Evolutionary conservation across 2,888 invertebrate genomes (phyloP), one percentile per base, ranked within the genome.

Genomic region (Tridacna crocea): DNA sequence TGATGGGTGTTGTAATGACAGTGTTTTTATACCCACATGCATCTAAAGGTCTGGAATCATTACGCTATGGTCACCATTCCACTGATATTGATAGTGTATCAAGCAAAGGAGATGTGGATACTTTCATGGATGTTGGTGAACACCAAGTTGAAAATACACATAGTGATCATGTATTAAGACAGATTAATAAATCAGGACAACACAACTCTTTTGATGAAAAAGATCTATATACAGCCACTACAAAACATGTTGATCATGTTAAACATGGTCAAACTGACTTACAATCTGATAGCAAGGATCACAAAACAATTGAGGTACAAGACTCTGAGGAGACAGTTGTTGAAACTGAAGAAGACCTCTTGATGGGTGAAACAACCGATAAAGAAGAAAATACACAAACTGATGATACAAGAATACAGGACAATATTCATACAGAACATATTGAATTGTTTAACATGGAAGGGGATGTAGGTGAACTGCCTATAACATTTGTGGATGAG

Each of bases 1-100:
- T 83, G 10, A 80, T 86, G 86, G 86, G 83, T 70, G 75, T 86
- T 8, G 78, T 72, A 24, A 68, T 86, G 61, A 83, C 83, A 19
- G 61, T 82, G 17, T 17, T 84, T 24, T 24, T 83, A 6, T 86
- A 86, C 70, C 86, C 86, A 27, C 65, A 73, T n/a, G 63, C 82
- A 15, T 80, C 80, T 51, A 75, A 72, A 19, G 68, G 80, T n/a
- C 26, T 83, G n/a, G 75, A 76, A 63, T 70, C 78, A 15, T 17
- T 65, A 24, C 58, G 17, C 17, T 12, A 22, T 47, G 24, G 17
- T 11, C 48, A 24, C 11, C 70, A 70, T 12, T 22, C 70, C 22
- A 10, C 17, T 10, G 22, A 51, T 22, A 15, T 22, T 13, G 24
- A 22, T 6, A 15, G 27, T 15, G 10, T 19, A 19, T 11, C 24